phyloP scores from a whole-genome alignment of 2,113 vertebrate species.

The Corythaeola cristata region DNA sequence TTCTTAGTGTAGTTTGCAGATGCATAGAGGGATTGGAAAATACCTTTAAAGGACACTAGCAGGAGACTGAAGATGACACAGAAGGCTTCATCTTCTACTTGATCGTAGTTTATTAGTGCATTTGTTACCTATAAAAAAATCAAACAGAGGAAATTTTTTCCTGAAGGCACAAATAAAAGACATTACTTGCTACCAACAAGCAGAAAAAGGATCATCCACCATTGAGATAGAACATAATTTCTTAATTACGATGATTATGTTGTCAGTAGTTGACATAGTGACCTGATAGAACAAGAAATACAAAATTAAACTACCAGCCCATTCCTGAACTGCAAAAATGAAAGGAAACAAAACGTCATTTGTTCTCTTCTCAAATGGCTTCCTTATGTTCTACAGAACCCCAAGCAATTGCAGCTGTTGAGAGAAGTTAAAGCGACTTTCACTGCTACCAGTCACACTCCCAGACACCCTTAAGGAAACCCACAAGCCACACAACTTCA shows the following conservation, averaged over 20 bases:
- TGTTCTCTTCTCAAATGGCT: constrained; percentile 86
- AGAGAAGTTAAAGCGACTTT: constrained; percentile 19
- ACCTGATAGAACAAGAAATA: neutral
- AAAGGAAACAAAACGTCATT: constrained; percentile 44
- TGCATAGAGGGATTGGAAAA: neutral
- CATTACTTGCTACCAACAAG: neutral
- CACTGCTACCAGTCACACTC: neutral
- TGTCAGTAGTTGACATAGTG: neutral
- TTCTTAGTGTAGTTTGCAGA: neutral
- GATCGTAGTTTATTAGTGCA: neutral
- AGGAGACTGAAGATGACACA: neutral
- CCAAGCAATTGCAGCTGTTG: constrained; percentile 57
- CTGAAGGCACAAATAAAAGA: neutral
- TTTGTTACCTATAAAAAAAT: neutral
- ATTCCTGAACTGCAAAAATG: neutral
- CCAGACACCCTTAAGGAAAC: constrained; percentile 22
- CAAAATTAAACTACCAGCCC: neutral
- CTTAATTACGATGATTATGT: neutral
- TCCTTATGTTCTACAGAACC: constrained; percentile 77
- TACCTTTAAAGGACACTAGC: neutral
- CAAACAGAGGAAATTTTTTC: neutral
- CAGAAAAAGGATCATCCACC: neutral
- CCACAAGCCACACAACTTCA: constrained; percentile 47
- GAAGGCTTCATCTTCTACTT: neutral
- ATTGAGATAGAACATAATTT: neutral